phyloP scores from a whole-genome alignment of 2,797 vertebrate species.

The Chromobotia macracanthus region DNA sequence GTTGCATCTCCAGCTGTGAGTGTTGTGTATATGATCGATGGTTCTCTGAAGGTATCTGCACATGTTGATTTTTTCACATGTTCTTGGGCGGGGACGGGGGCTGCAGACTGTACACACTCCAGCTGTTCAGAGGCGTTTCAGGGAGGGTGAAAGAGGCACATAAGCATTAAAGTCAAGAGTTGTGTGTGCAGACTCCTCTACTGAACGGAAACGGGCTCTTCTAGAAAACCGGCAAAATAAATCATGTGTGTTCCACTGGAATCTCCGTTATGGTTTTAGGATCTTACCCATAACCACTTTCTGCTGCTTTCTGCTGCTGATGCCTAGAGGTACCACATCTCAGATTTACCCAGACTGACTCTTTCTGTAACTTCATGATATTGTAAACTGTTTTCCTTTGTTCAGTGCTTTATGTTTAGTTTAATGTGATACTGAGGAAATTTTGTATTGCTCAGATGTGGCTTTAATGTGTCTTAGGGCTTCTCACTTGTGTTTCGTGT shows the following conservation, averaged over 20 bases:
- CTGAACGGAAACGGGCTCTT: background rate
- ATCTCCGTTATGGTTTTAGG: background rate
- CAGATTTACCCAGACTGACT: slow-evolving; percentile 1
- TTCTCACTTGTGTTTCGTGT: background rate
- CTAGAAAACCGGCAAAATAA: slow-evolving; percentile 11
- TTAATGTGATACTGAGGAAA: background rate
- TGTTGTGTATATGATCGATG: slow-evolving; percentile 16
- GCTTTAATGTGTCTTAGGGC: background rate
- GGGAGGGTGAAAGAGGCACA: slow-evolving; percentile 34
- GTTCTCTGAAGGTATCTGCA: slow-evolving; percentile 39
- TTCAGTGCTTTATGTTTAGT: background rate
- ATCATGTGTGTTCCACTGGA: slow-evolving; percentile 15
- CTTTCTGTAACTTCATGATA: background rate
- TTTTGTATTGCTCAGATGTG: background rate
- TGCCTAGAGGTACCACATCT: slow-evolving; percentile 50
- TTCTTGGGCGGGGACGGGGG: slow-evolving; percentile 4
- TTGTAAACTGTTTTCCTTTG: background rate
- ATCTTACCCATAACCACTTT: slow-evolving; percentile 18
- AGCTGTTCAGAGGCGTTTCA: slow-evolving; percentile 51
- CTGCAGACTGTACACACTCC: slow-evolving; percentile 52
- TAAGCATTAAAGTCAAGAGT: slow-evolving; percentile 23
- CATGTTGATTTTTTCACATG: slow-evolving; percentile 44
- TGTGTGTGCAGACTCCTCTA: slow-evolving; percentile 3
- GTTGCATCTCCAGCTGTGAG: slow-evolving; percentile 45
- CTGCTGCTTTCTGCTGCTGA: slow-evolving; percentile 34